A percentile compares a stretch with the other conserved stretches of the same genome.
Conservation (phyloP, 2,888 invertebrate genomes). For the Drosophila helvetica region DNA sequence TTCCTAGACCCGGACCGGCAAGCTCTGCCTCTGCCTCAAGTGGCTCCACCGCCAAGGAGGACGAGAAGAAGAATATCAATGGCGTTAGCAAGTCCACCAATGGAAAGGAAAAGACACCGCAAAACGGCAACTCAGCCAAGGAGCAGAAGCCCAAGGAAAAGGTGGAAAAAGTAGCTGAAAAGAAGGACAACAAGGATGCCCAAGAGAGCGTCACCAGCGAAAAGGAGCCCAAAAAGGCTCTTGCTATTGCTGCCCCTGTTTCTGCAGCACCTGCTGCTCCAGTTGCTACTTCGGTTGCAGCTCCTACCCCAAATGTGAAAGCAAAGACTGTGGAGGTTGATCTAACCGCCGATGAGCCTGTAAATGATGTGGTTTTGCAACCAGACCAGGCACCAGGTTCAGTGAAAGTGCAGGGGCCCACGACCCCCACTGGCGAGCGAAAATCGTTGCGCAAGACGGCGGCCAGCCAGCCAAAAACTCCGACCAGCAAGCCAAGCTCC, state of each 20-base stretch:
- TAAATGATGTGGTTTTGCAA: background rate
- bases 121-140: constrained; percentile 59
- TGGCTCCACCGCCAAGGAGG: constrained; percentile 45
- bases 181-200: constrained; percentile 7
- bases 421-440: constrained; percentile 61
- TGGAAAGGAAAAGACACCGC: constrained; percentile 60
- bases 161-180: constrained; percentile 34
- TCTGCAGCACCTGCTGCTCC: no score
- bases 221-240: constrained; percentile 11
- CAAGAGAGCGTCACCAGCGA: background rate
- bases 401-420: background rate
- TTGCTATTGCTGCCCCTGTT: background rate
- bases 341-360: constrained; percentile 4
- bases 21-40: constrained; percentile 20
- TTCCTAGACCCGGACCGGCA: constrained; percentile 26
- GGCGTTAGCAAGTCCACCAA: constrained; percentile 64
- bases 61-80: constrained; percentile 75
- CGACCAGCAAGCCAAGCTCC: constrained; percentile 32
- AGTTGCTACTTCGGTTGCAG: no score
- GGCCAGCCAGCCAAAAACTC: constrained; percentile 50
- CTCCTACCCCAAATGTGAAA: background rate
- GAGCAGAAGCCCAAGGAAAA: constrained; percentile 52
- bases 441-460: constrained; percentile 56
- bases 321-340: background rate
- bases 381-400: background rate